Conservation (phyloP, 2,797 vertebrate species). For the Oreochromis mossambicus region DNA sequence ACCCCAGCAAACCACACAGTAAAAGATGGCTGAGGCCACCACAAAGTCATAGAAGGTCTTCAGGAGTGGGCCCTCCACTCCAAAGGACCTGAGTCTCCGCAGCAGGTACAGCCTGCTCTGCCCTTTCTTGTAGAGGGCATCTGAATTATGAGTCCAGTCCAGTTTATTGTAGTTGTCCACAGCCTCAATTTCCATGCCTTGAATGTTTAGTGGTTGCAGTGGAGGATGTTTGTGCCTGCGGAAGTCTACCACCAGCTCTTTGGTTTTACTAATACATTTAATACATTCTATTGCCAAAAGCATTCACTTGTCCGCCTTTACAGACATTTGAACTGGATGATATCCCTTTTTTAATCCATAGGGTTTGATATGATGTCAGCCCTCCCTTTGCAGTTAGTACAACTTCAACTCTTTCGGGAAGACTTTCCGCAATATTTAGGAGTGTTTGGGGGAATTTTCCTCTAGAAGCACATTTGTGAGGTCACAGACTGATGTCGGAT, state of each 20-base stretch:
- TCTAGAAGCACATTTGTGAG: not conserved
- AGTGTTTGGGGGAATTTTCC: not conserved
- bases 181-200: not conserved
- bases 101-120: not conserved
- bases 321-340: not conserved
- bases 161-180: not conserved
- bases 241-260: not conserved
- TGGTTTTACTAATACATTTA: not conserved
- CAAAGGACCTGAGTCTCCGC: not conserved
- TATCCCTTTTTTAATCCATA: not conserved
- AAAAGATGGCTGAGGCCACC: not conserved
- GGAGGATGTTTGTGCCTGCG: not conserved
- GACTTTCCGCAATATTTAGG: not conserved
- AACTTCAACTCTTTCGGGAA: not conserved
- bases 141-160: not conserved
- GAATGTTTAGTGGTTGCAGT: not conserved
- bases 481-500: not conserved
- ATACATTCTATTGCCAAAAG: not conserved
- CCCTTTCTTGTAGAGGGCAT: not conserved
- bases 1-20: not conserved
- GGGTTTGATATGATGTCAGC: not conserved
- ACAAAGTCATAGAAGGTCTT: not conserved
- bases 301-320: not conserved
- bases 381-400: not conserved
- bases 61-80: not conserved